phyloP scores from a whole-genome alignment of 53 echinoderm and acorn worm species.

The Astropecten irregularis region DNA sequence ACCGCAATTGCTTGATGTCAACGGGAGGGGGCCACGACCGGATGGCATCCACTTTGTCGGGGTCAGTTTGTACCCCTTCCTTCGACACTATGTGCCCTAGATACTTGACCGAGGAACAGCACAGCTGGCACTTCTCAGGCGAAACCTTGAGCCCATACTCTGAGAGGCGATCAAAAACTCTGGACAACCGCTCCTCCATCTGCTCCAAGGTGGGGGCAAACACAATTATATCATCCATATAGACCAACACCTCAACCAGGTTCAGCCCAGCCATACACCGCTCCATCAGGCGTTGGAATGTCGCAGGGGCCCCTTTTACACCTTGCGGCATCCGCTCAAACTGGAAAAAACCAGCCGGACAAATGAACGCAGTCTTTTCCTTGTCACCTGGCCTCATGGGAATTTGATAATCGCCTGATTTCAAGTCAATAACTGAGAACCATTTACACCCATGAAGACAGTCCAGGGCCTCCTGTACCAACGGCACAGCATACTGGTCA shows the following conservation, averaged over 20 bases:
- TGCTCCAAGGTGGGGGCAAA: constrained; percentile 41
- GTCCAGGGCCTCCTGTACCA: constrained; percentile 59
- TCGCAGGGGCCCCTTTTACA: constrained; percentile 66
- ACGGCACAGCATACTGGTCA: constrained; percentile 66
- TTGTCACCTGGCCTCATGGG: constrained; percentile 57
- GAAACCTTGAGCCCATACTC: constrained; percentile 58
- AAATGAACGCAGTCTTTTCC: constrained; percentile 74
- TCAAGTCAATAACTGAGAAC: constrained; percentile 65
- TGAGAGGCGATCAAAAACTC: constrained; percentile 27
- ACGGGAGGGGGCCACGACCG: constrained; percentile 47
- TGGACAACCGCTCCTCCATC: constrained; percentile 42
- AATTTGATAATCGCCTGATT: constrained; percentile 72
- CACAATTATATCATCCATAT: constrained; percentile 68
- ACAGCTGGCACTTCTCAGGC: constrained; percentile 65
- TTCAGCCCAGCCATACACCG: constrained; percentile 61
- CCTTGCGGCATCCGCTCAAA: constrained; percentile 69
- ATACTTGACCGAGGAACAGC: constrained; percentile 56
- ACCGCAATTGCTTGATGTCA: constrained; percentile 12
- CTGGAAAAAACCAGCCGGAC: constrained; percentile 64
- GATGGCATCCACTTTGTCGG: constrained; percentile 45
- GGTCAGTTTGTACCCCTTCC: constrained; percentile 57
- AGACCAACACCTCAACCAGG: constrained; percentile 47
- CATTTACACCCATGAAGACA: constrained; percentile 53
- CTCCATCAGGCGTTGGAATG: constrained; percentile 68
- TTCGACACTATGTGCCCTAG: constrained; percentile 51